A percentile compares a stretch with the other conserved stretches of the same genome.
phyloP scores from a whole-genome alignment of 92 coral and sea anemone genomes.

The Nematostella vectensis region DNA sequence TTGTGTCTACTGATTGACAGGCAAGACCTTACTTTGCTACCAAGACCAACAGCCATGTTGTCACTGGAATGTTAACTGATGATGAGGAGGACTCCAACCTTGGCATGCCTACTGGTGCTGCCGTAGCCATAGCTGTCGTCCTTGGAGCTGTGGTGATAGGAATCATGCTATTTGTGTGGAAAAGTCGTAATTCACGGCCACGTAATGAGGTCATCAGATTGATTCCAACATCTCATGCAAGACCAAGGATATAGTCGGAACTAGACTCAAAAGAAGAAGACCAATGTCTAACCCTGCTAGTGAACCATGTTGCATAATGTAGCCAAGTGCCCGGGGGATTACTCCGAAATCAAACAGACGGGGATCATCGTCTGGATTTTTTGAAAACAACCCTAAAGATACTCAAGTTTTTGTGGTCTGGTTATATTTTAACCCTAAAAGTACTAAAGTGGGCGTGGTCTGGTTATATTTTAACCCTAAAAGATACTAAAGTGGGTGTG shows the following conservation, averaged over 20 bases:
- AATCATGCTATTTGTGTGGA: slow-evolving; percentile 43
- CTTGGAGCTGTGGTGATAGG: slow-evolving; percentile 35
- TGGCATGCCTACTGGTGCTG: slow-evolving; percentile 61
- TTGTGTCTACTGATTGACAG: slow-evolving; percentile 10
- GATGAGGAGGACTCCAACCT: slow-evolving; percentile 11
- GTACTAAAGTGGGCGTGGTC: too few relatives aligned
- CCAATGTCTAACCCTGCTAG: too few relatives aligned
- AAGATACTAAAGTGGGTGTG: too few relatives aligned
- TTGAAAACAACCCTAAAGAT: too few relatives aligned
- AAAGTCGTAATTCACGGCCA: slow-evolving; percentile 49
- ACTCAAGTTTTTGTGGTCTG: too few relatives aligned
- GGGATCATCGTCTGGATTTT: too few relatives aligned
- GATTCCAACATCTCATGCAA: slow-evolving; percentile 41
- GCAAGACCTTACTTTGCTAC: slow-evolving; percentile 41
- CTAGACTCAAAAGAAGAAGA: too few relatives aligned
- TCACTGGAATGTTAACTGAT: slow-evolving; percentile 16
- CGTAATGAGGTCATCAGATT: slow-evolving; percentile 42
- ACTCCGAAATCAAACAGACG: too few relatives aligned
- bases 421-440: too few relatives aligned
- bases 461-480: too few relatives aligned
- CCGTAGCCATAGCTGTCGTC: slow-evolving; percentile 55
- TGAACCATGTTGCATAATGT: too few relatives aligned
- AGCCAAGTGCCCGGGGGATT: too few relatives aligned
- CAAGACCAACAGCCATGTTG: slow-evolving; percentile 42
- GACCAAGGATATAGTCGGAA: slow-evolving; percentile 56